Evolutionary conservation across 2,797 vertebrate genomes (phyloP), one percentile per base, ranked within the genome.

Genomic region (Cetoscarus ocellatus): DNA sequence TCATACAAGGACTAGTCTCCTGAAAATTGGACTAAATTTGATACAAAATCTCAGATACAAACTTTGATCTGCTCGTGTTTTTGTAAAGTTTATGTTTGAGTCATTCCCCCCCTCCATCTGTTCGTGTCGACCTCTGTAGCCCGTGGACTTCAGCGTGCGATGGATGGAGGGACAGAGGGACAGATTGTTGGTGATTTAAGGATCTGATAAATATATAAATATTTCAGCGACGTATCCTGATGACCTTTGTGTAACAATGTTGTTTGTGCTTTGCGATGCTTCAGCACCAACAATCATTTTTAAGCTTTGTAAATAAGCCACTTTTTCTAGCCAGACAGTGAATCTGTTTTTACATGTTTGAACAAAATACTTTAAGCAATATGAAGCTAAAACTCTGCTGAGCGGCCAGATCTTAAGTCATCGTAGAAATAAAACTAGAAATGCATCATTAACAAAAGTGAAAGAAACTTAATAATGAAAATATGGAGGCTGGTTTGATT

Each of bases 331-430:
- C 10, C 4, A 15, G 8, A 15, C 0, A 27, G 5, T n/a, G 9
- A 35, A 45, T 47, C 35, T 42, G 45, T 74, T 76, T 66, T 64
- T 67, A 52, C 27, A 6, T 8, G 3, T 54, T 38, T 54, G 67
- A 71, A 77, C 58, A 60, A 76, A 67, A 17, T 5, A 27, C 35
- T 52, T 8, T 3, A 68, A 83, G 80, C 83, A 80, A 78, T 78
- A 81, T 60, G 43, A 57, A n/a, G 60, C 44, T 36, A 10, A 18
- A 43, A 9, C 65, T 76, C 58, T 59, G 56, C 48, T 0, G 59
- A 52, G 50, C 12, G 1, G 38, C 40, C 0, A 0, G 14, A 35
- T 52, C 58, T 64, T 19, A 9, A 35, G 45, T 18, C 11, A 3
- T 11, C 9, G 51, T 51, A 34, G 19, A 55, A n/a, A 11, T 36